Evolutionary conservation across 1,140 invertebrate genomes (phyloP).

Genomic region (Pentalonia nigronervosa): DNA sequence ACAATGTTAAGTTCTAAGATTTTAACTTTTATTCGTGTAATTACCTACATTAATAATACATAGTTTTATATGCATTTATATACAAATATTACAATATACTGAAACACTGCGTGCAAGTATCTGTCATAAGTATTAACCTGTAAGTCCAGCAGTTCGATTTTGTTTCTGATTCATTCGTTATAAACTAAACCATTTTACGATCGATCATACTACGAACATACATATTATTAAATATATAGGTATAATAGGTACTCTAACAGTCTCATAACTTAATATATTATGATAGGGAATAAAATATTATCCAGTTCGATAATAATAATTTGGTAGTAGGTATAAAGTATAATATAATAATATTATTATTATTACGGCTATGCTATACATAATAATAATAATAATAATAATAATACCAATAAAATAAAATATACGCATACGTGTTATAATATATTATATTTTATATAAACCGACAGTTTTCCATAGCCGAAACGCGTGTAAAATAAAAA

Average conservation of each 20-base stretch:
- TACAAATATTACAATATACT: background rate
- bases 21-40: background rate
- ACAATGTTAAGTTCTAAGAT: background rate
- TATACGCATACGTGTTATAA: background rate
- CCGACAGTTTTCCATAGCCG: background rate
- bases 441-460: background rate
- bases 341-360: background rate
- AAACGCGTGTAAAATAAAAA: background rate
- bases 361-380: background rate
- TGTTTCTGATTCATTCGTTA: background rate
- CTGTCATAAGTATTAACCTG: too few species aligned
- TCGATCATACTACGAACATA: background rate
- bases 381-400: background rate
- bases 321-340: background rate
- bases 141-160: background rate
- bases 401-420: background rate
- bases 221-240: background rate
- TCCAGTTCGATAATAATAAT: background rate
- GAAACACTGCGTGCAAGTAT: background rate
- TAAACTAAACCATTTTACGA: background rate
- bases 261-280: background rate
- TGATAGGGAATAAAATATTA: background rate
- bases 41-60: background rate
- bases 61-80: background rate
- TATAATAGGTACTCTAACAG: background rate